Percentiles rank a stretch among this genome's conserved stretches.
phyloP scores from a whole-genome alignment of 2,888 invertebrate genomes.

The Myopa testacea region DNA sequence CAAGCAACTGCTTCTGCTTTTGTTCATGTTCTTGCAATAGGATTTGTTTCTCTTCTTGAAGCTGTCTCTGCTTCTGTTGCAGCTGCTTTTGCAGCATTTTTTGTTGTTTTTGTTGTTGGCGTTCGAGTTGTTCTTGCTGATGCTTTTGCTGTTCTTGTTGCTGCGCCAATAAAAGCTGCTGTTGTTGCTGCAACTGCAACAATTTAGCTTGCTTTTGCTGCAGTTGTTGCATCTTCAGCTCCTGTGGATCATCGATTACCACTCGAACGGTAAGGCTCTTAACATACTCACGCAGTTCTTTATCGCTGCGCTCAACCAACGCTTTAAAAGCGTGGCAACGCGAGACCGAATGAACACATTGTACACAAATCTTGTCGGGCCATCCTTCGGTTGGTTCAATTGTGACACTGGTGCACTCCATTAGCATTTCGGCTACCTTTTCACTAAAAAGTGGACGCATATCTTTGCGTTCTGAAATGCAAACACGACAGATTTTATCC shows the following conservation, averaged over 20 bases:
- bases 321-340: constrained; percentile 76
- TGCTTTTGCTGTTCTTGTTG: constrained; percentile 44
- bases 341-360: constrained; percentile 76
- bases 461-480: constrained; percentile 74
- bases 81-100: constrained; percentile 50
- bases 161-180: constrained; percentile 37
- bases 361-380: constrained; percentile 74
- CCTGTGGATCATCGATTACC: constrained; percentile 60
- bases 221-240: constrained; percentile 46
- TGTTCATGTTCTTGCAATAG: constrained; percentile 48
- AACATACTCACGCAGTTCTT: constrained; percentile 70
- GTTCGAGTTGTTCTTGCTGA: constrained; percentile 41
- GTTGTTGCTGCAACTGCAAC: constrained; percentile 42
- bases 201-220: constrained; percentile 40
- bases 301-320: constrained; percentile 73
- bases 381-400: constrained; percentile 73
- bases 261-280: constrained; percentile 65
- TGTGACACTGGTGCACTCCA: constrained; percentile 74
- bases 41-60: constrained; percentile 40
- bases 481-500: constrained; percentile 75
- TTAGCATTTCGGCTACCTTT: constrained; percentile 75
- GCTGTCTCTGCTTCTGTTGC: constrained; percentile 50
- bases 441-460: constrained; percentile 76
- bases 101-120: constrained; percentile 47
- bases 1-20: constrained; percentile 44